Evolutionary conservation across 1,140 invertebrate species (phyloP).

Genomic region (Macrobrachium rosenbergii): DNA sequence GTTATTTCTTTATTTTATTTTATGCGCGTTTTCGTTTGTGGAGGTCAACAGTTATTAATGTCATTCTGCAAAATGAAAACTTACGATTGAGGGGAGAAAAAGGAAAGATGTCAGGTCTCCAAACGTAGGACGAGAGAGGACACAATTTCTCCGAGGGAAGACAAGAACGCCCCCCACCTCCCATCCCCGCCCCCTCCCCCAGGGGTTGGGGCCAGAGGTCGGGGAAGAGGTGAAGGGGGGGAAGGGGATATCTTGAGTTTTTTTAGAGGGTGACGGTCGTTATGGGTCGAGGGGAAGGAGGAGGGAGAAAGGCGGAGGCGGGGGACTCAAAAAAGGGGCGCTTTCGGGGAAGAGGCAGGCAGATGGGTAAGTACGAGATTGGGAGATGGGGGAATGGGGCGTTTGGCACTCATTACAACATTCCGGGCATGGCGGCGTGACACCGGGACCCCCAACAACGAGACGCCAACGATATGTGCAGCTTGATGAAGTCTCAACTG

Average conservation of each 20-base stretch:
- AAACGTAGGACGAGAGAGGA: background rate
- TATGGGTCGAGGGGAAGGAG: background rate
- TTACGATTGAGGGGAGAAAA: background rate
- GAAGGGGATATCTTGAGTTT: background rate
- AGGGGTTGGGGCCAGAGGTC: no score
- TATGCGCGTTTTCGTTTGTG: background rate
- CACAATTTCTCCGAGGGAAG: no score
- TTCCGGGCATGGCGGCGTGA: slow-evolving; percentile 45
- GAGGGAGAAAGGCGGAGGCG: background rate
- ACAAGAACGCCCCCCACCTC: no score
- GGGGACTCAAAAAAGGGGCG: background rate
- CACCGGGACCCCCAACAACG: slow-evolving; percentile 19
- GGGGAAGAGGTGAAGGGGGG: background rate
- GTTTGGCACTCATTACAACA: slow-evolving; percentile 54
- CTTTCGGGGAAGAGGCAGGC: no score
- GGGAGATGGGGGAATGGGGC: background rate
- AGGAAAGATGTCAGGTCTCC: background rate
- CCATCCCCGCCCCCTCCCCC: no score
- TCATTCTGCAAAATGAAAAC: background rate
- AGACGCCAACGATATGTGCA: slow-evolving; percentile 30
- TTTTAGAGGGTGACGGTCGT: no score
- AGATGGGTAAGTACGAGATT: background rate
- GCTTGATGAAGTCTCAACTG: slow-evolving; percentile 50
- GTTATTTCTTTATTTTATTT: no score
- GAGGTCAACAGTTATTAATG: background rate